These are phyloP conservation scores for Melanotaenia pygmaea DNA, from an alignment of 2,797 vertebrate genomes.

Conservation along the genomic window DNA sequence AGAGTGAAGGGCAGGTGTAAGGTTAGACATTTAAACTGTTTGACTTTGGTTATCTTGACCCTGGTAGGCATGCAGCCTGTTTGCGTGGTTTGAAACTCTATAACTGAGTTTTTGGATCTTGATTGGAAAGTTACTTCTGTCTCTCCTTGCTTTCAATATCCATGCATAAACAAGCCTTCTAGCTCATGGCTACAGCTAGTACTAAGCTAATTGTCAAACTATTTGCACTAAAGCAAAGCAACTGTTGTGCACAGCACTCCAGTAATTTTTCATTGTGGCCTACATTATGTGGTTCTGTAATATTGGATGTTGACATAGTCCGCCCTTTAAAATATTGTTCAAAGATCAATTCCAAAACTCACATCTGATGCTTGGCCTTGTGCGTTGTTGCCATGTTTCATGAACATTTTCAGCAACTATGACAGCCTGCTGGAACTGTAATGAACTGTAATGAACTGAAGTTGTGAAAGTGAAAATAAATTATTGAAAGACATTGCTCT, in stretches of 20 bases:
- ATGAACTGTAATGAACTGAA: neutral
- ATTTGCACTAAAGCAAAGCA: no score
- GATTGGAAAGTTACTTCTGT: neutral
- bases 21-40: conserved; percentile 1
- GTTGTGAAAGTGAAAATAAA: neutral
- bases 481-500: neutral
- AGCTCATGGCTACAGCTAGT: no score
- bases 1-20: conserved; percentile 16
- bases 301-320: neutral
- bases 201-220: no score
- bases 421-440: no score
- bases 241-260: no score
- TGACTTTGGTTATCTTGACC: neutral
- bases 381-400: no score
- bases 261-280: no score
- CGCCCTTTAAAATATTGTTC: neutral
- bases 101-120: neutral
- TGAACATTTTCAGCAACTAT: no score
- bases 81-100: neutral
- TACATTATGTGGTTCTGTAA: neutral
- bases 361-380: no score
- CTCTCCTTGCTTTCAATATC: neutral
- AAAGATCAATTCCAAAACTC: no score
- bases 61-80: neutral
- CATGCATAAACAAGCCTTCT: no score